Evolutionary conservation across 2,888 invertebrate species (phyloP).

Genomic region (Chymomyza fuscimana): DNA sequence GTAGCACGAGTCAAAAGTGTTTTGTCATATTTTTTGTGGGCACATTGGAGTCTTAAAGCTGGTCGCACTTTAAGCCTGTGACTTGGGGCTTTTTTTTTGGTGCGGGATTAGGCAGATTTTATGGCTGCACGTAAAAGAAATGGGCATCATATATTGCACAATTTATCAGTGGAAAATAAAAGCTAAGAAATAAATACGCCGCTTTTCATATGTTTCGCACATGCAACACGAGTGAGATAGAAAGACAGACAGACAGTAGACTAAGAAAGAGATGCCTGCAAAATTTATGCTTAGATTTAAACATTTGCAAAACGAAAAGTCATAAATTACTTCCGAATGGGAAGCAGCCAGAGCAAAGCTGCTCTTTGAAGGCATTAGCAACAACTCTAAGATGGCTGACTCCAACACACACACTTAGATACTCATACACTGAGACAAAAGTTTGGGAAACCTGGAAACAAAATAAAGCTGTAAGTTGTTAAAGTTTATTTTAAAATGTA

Average conservation of each 20-base stretch:
- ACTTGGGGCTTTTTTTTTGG: background rate
- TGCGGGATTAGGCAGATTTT: conserved; percentile 37
- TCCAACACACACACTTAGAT: background rate
- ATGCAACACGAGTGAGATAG: conserved; percentile 32
- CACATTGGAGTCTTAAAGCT: conserved; percentile 34
- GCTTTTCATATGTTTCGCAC: conserved; percentile 63
- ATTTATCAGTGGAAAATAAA: conserved; percentile 71
- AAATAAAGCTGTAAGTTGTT: too few species aligned
- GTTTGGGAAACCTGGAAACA: too few species aligned
- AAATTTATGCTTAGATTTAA: conserved; percentile 74
- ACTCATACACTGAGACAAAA: background rate
- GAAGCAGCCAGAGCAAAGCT: conserved; percentile 44
- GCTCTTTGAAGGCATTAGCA: conserved; percentile 39
- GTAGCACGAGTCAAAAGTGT: conserved; percentile 53
- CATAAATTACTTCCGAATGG: conserved; percentile 70
- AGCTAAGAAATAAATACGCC: conserved; percentile 65
- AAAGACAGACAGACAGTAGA: conserved; percentile 31
- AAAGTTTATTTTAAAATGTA: too few species aligned
- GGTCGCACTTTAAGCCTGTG: background rate
- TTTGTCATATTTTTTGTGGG: conserved; percentile 46
- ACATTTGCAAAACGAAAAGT: conserved; percentile 75
- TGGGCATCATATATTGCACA: conserved; percentile 64
- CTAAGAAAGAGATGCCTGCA: conserved; percentile 20
- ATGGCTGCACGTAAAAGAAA: conserved; percentile 32
- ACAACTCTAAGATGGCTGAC: conserved; percentile 43